Conservation (phyloP, 2,797 vertebrate genomes). For the Setipinna tenuifilis region DNA sequence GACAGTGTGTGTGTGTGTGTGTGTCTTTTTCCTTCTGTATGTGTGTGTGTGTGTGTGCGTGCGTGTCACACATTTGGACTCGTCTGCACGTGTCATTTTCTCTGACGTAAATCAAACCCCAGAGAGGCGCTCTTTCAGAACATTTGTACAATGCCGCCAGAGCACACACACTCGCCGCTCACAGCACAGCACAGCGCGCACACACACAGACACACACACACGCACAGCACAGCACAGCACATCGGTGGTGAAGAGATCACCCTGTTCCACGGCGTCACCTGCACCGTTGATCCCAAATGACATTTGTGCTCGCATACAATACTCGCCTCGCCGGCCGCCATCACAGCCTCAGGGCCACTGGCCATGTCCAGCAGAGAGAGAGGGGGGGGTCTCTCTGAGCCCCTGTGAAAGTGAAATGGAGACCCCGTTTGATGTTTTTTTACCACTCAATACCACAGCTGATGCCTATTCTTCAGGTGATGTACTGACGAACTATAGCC, state of each 20-base stretch:
- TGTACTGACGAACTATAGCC: not conserved
- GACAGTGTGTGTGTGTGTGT: too few relatives aligned
- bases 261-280: not conserved
- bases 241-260: not conserved
- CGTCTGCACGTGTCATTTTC: not conserved
- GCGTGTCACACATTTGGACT: not conserved
- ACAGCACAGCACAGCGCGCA: not conserved
- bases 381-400: not conserved
- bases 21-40: not conserved
- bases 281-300: slow-evolving; percentile 5
- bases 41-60: not conserved
- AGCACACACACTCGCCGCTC: not conserved
- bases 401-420: not conserved
- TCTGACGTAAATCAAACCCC: slow-evolving; percentile 17
- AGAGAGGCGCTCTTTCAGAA: slow-evolving; percentile 10
- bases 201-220: slow-evolving; percentile 3
- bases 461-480: not conserved
- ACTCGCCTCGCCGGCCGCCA: not conserved
- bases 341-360: not conserved
- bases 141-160: not conserved
- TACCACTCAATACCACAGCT: not conserved
- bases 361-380: not conserved
- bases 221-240: not conserved
- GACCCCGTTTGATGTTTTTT: not conserved
- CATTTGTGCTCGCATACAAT: slow-evolving; percentile 7